Percentiles rank a stretch among this genome's conserved stretches.
These are phyloP conservation scores for Rhopalosiphum padi DNA, from an alignment of 1,140 invertebrate genomes.

Conservation along the genomic window DNA sequence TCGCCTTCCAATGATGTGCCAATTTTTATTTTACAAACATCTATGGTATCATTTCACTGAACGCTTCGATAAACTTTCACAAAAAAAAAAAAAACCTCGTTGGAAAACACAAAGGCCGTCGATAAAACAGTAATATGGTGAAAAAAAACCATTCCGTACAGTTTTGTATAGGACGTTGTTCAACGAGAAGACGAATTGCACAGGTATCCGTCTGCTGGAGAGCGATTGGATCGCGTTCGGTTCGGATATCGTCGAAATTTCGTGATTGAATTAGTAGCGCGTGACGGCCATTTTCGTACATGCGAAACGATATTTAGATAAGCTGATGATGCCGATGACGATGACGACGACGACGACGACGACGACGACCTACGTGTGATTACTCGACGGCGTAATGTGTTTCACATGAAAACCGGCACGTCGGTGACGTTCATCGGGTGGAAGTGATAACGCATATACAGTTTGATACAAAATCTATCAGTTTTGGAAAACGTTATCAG, in stretches of 20 bases:
- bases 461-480: neutral
- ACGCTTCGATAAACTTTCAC: constrained; percentile 1
- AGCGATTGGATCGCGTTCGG: neutral
- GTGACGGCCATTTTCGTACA: neutral
- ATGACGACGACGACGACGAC: neutral
- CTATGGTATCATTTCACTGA: neutral
- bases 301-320: neutral
- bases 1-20: constrained; percentile 1
- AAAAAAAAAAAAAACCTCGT: neutral
- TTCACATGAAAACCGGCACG: neutral
- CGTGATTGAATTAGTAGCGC: neutral
- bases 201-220: neutral
- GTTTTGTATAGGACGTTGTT: neutral
- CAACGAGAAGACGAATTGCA: neutral
- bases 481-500: neutral
- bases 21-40: constrained; percentile 6
- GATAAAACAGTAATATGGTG: neutral
- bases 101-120: neutral
- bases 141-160: neutral
- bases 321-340: neutral
- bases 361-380: neutral
- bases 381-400: neutral
- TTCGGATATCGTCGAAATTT: neutral
- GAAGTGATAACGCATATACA: neutral
- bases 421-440: neutral